Base-by-base conservation (phyloP, 2,113 vertebrate species). In the Embiotoca jacksoni region DNA sequence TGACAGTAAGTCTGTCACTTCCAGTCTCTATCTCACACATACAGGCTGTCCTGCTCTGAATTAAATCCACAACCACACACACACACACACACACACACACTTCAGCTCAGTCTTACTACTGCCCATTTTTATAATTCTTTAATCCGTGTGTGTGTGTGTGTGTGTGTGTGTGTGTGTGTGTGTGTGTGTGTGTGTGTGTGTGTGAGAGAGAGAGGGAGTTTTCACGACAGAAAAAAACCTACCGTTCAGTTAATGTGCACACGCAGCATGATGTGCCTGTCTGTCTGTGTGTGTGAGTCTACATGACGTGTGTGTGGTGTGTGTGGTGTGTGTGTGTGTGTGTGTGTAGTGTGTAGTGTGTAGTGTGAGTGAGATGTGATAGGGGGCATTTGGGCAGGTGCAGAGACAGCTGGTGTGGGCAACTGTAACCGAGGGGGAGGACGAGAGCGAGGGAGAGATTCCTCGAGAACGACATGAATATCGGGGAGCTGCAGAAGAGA, bases 341-440 rank as follows among this genome's bases (percentile, higher is more conserved):
- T 46, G 72, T 54, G 55, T 37, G 46, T 53, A 58, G 61, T 16
- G 65, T 37, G 46, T 53, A 58, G 50, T 63, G 61, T 16, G 65
- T 57, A 36, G 23, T 23, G 23, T 23, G 23, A 9, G 44, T 46
- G 44, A 46, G 75, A 49, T 52, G 33, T 69, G 44, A 65, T 58
- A 53, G 77, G 85, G 87, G 87, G 82, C 81, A 92, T 67, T 86
- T 64, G 85, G 92, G 91, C 94, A 94, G 94, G 94, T 94, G 93
- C 94, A 93, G 78, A 90, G 93, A 94, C 94, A 95, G 93, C 94
- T 95, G 93, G 91, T 92, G 87, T 89, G 92, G 90, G 90, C 86
- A 84, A 75, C 93, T 88, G 85, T 66, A 81, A 82, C 89, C 68
- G 41, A 93, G 89, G 92, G 92, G 90, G 89, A 89, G 86, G 72